Evolutionary conservation across 2,888 invertebrate species (phyloP).

Genomic region (Neocrepidodera transversa): DNA sequence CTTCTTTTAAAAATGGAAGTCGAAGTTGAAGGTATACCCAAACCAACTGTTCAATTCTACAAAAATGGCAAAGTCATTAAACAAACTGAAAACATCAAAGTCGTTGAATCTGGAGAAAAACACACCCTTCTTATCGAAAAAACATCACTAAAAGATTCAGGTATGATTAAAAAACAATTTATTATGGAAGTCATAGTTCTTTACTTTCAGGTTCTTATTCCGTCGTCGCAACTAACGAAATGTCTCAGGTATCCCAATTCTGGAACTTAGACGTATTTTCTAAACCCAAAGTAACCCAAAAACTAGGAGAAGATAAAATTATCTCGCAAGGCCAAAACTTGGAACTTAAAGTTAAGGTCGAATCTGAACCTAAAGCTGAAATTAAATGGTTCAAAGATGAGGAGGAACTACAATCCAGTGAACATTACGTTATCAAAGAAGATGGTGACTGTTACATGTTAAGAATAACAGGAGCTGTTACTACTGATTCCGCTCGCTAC

Average conservation of each 20-base stretch:
- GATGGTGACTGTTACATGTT: slow-evolving; percentile 79
- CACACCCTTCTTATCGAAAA: slow-evolving; percentile 76
- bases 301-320: slow-evolving; percentile 71
- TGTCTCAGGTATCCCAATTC: slow-evolving; percentile 90
- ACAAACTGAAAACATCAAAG: slow-evolving; percentile 74
- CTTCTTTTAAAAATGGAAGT: slow-evolving; percentile 79
- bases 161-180: slow-evolving; percentile 37
- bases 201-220: slow-evolving; percentile 75
- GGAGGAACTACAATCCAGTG: slow-evolving; percentile 70
- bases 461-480: slow-evolving; percentile 73
- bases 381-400: slow-evolving; percentile 87
- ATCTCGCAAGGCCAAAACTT: slow-evolving; percentile 80
- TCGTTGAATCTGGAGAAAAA: slow-evolving; percentile 74
- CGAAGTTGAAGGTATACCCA: slow-evolving; percentile 83
- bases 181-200: too few species aligned
- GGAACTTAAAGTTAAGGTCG: slow-evolving; percentile 75
- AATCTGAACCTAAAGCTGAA: slow-evolving; percentile 83
- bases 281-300: slow-evolving; percentile 76
- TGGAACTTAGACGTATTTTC: slow-evolving; percentile 87
- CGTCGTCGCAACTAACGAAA: slow-evolving; percentile 82
- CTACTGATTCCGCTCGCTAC: slow-evolving; percentile 80
- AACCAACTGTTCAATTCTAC: slow-evolving; percentile 83
- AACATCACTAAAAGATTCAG: slow-evolving; percentile 79
- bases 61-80: slow-evolving; percentile 85
- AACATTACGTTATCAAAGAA: slow-evolving; percentile 70